These are phyloP conservation scores for Jaculus jaculus DNA, from an alignment of 2,113 vertebrate species.

Conservation along the genomic window DNA sequence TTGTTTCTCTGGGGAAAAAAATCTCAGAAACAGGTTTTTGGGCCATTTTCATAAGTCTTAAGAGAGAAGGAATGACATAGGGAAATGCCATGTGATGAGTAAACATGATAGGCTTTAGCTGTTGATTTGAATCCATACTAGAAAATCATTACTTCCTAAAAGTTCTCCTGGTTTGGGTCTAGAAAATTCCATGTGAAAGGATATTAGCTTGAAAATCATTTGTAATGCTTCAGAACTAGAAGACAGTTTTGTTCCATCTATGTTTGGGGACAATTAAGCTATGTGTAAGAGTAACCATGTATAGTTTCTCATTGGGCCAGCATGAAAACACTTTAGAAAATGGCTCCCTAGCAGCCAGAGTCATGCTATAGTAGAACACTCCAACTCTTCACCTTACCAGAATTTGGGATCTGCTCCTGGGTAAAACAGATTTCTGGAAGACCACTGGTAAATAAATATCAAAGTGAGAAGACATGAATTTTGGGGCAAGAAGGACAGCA, in stretches of 20 bases:
- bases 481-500: accelerated
- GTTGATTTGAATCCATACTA: background rate
- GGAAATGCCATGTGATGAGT: too few species aligned
- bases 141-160: constrained; percentile 2
- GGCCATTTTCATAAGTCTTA: background rate
- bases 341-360: background rate
- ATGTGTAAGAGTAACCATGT: background rate
- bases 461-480: background rate
- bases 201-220: constrained; percentile 19
- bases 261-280: background rate
- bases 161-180: background rate
- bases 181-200: constrained; percentile 28
- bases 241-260: background rate
- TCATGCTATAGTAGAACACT: background rate
- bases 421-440: background rate
- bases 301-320: background rate
- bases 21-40: background rate
- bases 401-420: background rate
- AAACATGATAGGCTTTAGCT: background rate
- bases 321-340: background rate
- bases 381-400: background rate
- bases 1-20: background rate
- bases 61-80: background rate
- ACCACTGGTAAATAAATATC: background rate
- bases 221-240: background rate